Base-by-base conservation (phyloP, 2,797 vertebrate genomes). In the Adelosebastes latens region DNA sequence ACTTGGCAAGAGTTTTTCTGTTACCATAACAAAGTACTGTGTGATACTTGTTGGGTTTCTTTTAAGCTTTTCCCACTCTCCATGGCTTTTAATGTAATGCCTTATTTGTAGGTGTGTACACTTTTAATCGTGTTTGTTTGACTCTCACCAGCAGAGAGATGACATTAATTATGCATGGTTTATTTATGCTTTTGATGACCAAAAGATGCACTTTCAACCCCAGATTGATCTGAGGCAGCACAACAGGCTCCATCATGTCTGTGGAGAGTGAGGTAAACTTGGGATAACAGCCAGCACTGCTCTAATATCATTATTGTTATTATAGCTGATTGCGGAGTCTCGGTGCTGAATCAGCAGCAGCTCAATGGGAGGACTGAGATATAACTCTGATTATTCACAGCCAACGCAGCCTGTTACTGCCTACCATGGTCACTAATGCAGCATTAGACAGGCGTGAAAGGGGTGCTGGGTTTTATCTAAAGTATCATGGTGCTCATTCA, bases 261-360 rank as follows among this genome's bases (percentile, higher is more conserved):
- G 62, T 49, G 70, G 73, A 81, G 79, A 79, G 58, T 42, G 75
- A 66, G 24, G 64, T 73, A 69, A 88, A 89, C 72, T 81, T 81
- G 67, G 67, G 84, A 82, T 84, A 85, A 85, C 81, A 84, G 78
- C 62, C 65, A 36, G 56, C 75, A 67, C 62, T 66, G 63, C 66
- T 87, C n/a, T 85, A 75, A 89, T 87, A 74, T 86, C 60, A 58
- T 93, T 87, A 85, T 77, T 82, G 25, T 84, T 86, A 72, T 82
- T 84, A 66, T 71, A 63, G 75, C 86, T 82, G 83, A 91, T 92
- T 88, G 78, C 75, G 78, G 53, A 69, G 75, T 64, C 73, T 87
- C 72, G 3, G 27, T 76, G 89, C 89, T 89, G 90, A 88, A 64
- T 88, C 83, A 63, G 86, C 82, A 87, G 75, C 59, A 74, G 64